These are phyloP conservation scores for Clarias platycephalus DNA, from an alignment of 2,797 vertebrate species.

Conservation along the genomic window DNA sequence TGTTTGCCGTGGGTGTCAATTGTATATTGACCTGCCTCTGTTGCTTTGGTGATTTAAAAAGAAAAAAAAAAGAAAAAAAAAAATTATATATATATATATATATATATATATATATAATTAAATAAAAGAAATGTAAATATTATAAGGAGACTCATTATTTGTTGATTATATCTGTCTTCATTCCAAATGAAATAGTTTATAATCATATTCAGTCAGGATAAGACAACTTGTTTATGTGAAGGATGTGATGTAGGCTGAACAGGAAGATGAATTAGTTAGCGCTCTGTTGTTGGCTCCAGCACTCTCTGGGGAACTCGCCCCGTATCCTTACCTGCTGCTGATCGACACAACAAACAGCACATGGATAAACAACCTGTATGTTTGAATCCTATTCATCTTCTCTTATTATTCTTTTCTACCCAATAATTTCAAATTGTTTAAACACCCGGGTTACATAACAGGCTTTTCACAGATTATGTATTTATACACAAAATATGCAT, in stretches of 20 bases:
- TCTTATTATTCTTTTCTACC: constrained; percentile 41
- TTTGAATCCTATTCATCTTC: constrained; percentile 61
- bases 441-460: constrained; percentile 21
- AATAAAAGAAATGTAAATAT: background rate
- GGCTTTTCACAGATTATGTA: background rate
- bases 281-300: constrained; percentile 53
- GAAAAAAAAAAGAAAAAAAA: too few species aligned
- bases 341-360: constrained; percentile 59
- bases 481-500: background rate
- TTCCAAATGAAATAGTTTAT: constrained; percentile 33
- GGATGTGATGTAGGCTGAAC: constrained; percentile 53
- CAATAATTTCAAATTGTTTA: constrained; percentile 29
- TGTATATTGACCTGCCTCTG: too few species aligned
- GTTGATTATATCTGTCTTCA: constrained; percentile 33
- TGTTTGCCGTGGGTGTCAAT: too few species aligned
- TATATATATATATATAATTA: too few species aligned
- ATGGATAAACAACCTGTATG: constrained; percentile 56
- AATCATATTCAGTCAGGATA: constrained; percentile 47
- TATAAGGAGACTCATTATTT: constrained; percentile 12
- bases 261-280: constrained; percentile 61
- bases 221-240: constrained; percentile 49
- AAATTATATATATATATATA: too few species aligned
- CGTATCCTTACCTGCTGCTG: constrained; percentile 46
- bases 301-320: constrained; percentile 33
- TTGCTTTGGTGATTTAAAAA: too few species aligned